Evolutionary conservation across 1,140 invertebrate species (phyloP), one percentile per base, ranked within the genome.

Genomic region (Procambarus virginalis): DNA sequence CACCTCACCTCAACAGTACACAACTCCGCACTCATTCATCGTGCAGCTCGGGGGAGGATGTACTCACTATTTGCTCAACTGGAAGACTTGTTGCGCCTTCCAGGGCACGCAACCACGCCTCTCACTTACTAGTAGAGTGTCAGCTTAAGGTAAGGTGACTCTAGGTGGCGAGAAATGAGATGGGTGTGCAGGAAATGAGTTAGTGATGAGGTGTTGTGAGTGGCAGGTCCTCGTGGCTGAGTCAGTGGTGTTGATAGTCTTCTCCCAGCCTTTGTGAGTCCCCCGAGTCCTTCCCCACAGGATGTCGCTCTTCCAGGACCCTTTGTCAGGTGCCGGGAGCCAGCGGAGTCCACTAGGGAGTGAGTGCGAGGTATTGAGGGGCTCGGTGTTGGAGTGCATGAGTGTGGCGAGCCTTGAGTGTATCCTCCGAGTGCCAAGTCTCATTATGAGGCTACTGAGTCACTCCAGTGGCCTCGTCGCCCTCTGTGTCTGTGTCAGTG

Each of bases 21-120:
- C 80, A 82, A 82, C n/a, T 64, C 46, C 80, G 78, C 80, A 68
- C 80, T 68, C 80, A 82, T 82, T 82, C 80, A 82, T 82, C 46
- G 80, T 45, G 58, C 17, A 68, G 10, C 12, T 20, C 51, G 4
- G 22, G 78, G 46, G 79, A 60, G 60, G 79, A 58, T 79, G n/a
- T n/a, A 22, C 34, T 46, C 2, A 68, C 22, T 48, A 48, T 82
- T 82, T 64, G 17, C 12, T 14, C 58, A 45, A 14, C 3, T 68
- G 22, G 68, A 73, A 8, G n/a, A 4, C 20, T 4, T 73, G 68
- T 73, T 22, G 20, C n/a, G 6, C 68, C 4, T 34, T 10, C 68
- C 22, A 73, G 68, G 22, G 68, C 6, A 73, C 34, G 68, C 22
- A 8, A 73, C 68, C n/a, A 34, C 22, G 22, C 68, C 68, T 22